phyloP scores from a whole-genome alignment of 2,888 invertebrate species.

The Phymatocera aterrima region DNA sequence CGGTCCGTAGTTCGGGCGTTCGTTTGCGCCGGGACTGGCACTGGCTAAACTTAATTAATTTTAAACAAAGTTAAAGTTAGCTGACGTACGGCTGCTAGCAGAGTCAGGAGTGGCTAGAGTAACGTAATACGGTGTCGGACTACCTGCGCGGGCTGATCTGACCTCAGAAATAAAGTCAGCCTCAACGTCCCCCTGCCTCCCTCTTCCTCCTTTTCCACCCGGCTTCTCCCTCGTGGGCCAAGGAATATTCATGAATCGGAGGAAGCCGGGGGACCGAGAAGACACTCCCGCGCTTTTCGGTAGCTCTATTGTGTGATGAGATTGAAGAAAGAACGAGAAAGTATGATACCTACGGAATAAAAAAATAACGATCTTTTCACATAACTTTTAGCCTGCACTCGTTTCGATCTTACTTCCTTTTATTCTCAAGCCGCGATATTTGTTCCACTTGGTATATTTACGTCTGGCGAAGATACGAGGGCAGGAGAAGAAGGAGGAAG shows the following conservation, averaged over 20 bases:
- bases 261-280: neutral
- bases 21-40: too few species aligned
- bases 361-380: too few species aligned
- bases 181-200: neutral
- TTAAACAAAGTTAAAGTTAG: conserved; percentile 63
- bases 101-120: conserved; percentile 48
- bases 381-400: too few species aligned
- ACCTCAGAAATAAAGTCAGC: conserved; percentile 58
- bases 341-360: too few species aligned
- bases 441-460: conserved; percentile 6
- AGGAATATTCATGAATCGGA: conserved; percentile 40
- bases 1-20: too few species aligned
- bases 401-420: neutral
- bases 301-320: too few species aligned
- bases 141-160: conserved; percentile 62
- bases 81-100: conserved; percentile 58
- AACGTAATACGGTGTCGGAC: conserved; percentile 65
- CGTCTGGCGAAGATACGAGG: neutral
- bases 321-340: too few species aligned
- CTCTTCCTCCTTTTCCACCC: too few species aligned
- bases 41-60: conserved; percentile 59
- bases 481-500: neutral
- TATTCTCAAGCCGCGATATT: too few species aligned
- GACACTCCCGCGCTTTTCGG: neutral
- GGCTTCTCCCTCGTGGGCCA: too few species aligned